A percentile compares a stretch with the other conserved stretches of the same genome.
phyloP scores from a whole-genome alignment of 2,113 vertebrate genomes.

The Geococcyx californianus region DNA sequence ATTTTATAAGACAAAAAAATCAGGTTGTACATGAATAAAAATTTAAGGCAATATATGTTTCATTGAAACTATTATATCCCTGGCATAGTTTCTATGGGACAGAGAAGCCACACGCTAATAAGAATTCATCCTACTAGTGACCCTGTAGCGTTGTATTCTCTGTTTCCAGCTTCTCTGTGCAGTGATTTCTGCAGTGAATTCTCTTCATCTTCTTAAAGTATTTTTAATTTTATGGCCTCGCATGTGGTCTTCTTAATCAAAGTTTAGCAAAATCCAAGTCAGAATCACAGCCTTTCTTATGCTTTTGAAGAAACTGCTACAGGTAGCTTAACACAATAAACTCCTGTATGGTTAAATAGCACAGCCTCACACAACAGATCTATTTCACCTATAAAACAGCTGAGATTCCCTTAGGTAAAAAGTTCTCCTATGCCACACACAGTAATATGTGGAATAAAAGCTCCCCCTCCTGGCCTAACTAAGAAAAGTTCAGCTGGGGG shows the following conservation, averaged over 20 bases:
- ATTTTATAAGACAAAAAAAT: not conserved
- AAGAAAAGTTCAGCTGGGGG: not conserved
- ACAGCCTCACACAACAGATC: not conserved
- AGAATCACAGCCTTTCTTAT: not conserved
- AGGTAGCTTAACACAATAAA: not conserved
- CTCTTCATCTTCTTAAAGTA: not conserved
- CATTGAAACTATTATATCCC: not conserved
- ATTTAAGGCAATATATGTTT: not conserved
- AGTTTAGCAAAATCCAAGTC: not conserved
- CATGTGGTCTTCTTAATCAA: not conserved
- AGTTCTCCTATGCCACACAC: not conserved
- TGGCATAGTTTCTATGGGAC: not conserved
- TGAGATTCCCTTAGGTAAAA: not conserved
- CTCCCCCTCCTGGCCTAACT: constrained; percentile 45
- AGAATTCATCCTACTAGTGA: not conserved
- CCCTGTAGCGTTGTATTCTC: not conserved
- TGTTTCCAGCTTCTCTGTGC: not conserved
- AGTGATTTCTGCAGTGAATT: not conserved
- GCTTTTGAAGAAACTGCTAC: not conserved
- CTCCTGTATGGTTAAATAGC: not conserved
- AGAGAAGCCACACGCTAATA: not conserved
- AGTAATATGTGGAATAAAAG: constrained; percentile 11
- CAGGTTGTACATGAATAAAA: not conserved
- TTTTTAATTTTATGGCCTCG: not conserved
- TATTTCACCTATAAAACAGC: not conserved